phyloP scores from a whole-genome alignment of 2,888 invertebrate genomes.

The Nudaria mundana region DNA sequence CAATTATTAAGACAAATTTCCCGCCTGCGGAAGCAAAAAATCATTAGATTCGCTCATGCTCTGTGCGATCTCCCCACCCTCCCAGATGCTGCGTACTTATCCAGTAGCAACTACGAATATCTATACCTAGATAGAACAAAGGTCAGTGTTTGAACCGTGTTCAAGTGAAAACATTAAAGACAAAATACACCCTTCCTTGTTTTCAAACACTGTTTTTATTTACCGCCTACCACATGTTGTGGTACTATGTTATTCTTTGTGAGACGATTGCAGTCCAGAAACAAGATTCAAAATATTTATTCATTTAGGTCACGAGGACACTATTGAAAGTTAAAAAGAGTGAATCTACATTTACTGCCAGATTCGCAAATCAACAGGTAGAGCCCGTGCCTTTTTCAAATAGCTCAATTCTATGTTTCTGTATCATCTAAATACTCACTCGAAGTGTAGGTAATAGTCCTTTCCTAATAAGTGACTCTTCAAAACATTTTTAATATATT shows the following conservation, averaged over 20 bases:
- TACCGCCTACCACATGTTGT: conserved; percentile 55
- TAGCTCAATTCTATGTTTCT: too few relatives aligned
- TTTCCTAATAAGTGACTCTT: too few relatives aligned
- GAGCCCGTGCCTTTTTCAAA: too few relatives aligned
- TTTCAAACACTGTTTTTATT: conserved; percentile 21
- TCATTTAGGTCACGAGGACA: too few relatives aligned
- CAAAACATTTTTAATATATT: too few relatives aligned
- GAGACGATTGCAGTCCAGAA: conserved; percentile 58
- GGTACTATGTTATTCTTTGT: conserved; percentile 56
- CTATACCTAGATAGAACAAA: conserved; percentile 7
- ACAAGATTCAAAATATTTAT: too few relatives aligned
- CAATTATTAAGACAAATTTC: conserved; percentile 37
- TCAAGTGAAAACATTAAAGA: conserved; percentile 28
- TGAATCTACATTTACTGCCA: too few relatives aligned
- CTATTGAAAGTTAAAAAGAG: too few relatives aligned
- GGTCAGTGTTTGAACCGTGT: conserved; percentile 38
- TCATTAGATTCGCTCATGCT: conserved; percentile 77
- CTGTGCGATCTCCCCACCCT: conserved; percentile 45
- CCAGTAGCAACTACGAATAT: conserved; percentile 4
- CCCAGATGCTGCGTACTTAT: conserved; percentile 59
- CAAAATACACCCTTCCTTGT: conserved; percentile 16
- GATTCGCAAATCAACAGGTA: too few relatives aligned
- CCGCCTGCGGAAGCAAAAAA: conserved; percentile 55
- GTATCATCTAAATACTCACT: too few relatives aligned
- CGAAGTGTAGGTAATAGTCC: too few relatives aligned